phyloP scores from a whole-genome alignment of 1,140 invertebrate species.

The Scaptomyza graminum region DNA sequence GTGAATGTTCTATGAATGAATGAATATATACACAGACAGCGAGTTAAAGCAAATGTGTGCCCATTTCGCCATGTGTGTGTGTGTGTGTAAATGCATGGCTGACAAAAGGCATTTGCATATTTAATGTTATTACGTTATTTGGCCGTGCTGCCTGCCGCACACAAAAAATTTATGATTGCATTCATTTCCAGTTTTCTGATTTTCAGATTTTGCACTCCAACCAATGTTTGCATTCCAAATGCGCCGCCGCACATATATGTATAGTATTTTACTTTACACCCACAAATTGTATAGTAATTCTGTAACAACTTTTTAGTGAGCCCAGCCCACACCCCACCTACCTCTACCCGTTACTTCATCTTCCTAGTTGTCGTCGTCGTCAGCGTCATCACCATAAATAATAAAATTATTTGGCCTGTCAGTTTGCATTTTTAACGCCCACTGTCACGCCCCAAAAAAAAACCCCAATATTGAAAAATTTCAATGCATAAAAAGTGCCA shows the following conservation, averaged over 20 bases:
- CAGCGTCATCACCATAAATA: constrained; percentile 76
- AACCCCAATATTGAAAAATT: constrained; percentile 62
- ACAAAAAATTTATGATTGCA: constrained; percentile 81
- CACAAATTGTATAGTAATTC: constrained; percentile 74
- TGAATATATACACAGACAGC: constrained; percentile 41
- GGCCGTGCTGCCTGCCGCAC: constrained; percentile 75
- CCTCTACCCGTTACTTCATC: constrained; percentile 2
- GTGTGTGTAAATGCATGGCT: constrained; percentile 78
- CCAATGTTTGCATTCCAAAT: constrained; percentile 40
- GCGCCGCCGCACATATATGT: constrained; percentile 30
- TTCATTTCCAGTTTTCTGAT: constrained; percentile 26
- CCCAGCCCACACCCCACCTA: not conserved
- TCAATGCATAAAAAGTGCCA: constrained; percentile 59
- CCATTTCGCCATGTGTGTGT: constrained; percentile 12
- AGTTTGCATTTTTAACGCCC: constrained; percentile 76
- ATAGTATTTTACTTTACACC: constrained; percentile 57
- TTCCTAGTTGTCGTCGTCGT: constrained; percentile 28
- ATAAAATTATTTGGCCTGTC: constrained; percentile 75
- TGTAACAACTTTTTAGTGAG: constrained; percentile 72
- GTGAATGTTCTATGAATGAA: constrained; percentile 30
- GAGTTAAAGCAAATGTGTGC: constrained; percentile 20
- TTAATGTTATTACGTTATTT: constrained; percentile 83
- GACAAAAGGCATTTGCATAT: constrained; percentile 83
- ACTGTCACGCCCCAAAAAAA: constrained; percentile 28
- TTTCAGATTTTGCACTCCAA: not conserved